Evolutionary conservation across 2,797 vertebrate genomes (phyloP).

Genomic region (Leptatherina wallacei): DNA sequence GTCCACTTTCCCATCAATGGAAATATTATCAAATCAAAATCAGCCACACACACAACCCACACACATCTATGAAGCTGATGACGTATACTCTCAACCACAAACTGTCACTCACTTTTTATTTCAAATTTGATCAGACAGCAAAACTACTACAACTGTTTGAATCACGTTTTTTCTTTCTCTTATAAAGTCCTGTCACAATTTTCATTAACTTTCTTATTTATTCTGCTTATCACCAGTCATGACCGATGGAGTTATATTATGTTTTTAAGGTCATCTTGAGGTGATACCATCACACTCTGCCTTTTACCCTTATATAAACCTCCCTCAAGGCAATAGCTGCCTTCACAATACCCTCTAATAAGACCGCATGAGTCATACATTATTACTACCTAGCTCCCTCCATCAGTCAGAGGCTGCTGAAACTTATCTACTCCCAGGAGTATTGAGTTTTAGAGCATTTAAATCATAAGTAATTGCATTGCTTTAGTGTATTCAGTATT

Average conservation of each 20-base stretch:
- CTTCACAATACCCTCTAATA: constrained; percentile 38
- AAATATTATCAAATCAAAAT: constrained; percentile 42
- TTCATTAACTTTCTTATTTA: constrained; percentile 6
- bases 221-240: constrained; percentile 15
- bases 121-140: constrained; percentile 3
- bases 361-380: constrained; percentile 60
- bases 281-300: constrained; percentile 22
- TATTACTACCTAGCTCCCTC: constrained; percentile 50
- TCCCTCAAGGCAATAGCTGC: constrained; percentile 45
- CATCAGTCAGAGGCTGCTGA: constrained; percentile 47
- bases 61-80: constrained; percentile 25
- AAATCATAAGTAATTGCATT: constrained; percentile 50
- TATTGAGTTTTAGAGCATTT: constrained; percentile 39
- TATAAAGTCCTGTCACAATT: neutral
- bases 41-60: constrained; percentile 34
- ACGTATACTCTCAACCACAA: constrained; percentile 19
- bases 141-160: neutral
- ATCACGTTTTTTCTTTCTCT: no score
- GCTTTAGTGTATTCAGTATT: constrained; percentile 10
- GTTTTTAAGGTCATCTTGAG: constrained; percentile 45
- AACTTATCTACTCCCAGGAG: constrained; percentile 39
- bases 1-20: constrained; percentile 13
- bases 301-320: constrained; percentile 33
- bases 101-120: neutral
- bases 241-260: constrained; percentile 12